Conservation (phyloP, 1,140 invertebrate species). For the Amyelois transitella region DNA sequence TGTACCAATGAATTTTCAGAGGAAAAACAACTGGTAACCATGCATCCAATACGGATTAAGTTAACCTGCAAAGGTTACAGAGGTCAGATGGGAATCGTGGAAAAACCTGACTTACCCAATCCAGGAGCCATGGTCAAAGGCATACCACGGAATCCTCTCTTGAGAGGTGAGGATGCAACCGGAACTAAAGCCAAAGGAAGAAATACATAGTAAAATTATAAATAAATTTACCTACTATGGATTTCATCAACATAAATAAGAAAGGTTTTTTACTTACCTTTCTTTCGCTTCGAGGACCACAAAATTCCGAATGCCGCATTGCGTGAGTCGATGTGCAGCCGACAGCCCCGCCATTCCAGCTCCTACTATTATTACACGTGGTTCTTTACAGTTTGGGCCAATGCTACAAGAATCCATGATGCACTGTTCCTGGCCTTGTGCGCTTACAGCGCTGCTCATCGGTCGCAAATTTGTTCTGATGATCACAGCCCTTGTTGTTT, state of each 20-base stretch:
- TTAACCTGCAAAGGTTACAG: too few species aligned
- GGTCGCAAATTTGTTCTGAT: conserved; percentile 19
- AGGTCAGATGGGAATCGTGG: too few species aligned
- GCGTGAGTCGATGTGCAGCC: conserved; percentile 80
- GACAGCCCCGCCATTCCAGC: conserved; percentile 86
- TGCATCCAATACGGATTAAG: too few species aligned
- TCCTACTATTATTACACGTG: conserved; percentile 82
- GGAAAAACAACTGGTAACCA: too few species aligned
- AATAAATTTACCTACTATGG: too few species aligned
- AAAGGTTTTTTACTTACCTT: conserved; percentile 72
- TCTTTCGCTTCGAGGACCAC: conserved; percentile 83
- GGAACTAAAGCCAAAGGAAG: too few species aligned
- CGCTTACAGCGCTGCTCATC: conserved; percentile 33
- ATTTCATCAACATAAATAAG: not conserved
- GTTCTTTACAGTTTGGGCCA: conserved; percentile 76
- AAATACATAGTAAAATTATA: too few species aligned
- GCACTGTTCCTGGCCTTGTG: conserved; percentile 43
- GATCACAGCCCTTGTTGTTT: not conserved
- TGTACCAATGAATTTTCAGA: too few species aligned
- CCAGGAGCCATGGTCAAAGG: too few species aligned
- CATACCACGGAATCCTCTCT: too few species aligned
- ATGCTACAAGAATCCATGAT: conserved; percentile 66
- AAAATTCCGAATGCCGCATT: conserved; percentile 82
- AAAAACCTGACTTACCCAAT: too few species aligned
- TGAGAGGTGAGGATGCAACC: too few species aligned